phyloP scores from a whole-genome alignment of 2,888 invertebrate species.

The Eupithecia insigniata region DNA sequence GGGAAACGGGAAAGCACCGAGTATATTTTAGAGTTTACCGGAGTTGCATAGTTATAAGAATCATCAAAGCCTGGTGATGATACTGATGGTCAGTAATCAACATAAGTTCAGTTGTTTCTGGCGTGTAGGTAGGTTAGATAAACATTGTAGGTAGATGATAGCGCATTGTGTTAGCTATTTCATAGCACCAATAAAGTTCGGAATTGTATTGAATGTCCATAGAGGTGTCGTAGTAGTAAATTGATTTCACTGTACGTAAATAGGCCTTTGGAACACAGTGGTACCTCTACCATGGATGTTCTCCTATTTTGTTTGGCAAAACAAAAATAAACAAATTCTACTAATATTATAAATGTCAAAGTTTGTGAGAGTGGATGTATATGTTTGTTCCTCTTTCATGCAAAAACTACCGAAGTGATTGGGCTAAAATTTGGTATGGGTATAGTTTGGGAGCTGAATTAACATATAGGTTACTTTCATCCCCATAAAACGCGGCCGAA shows the following conservation, averaged over 20 bases:
- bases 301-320: background rate
- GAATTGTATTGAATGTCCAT: background rate
- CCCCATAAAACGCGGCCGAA: too few species aligned
- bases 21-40: background rate
- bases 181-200: slow-evolving; percentile 1
- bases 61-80: background rate
- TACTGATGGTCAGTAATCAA: too few species aligned
- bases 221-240: background rate
- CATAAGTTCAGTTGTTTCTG: too few species aligned
- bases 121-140: background rate
- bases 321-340: too few species aligned
- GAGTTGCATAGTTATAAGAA: background rate
- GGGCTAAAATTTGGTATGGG: too few species aligned
- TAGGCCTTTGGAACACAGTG: background rate
- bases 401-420: too few species aligned
- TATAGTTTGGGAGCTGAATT: too few species aligned
- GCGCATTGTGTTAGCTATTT: background rate
- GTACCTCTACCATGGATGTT: background rate
- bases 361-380: too few species aligned
- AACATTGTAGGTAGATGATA: background rate
- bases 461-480: too few species aligned
- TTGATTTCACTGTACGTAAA: background rate
- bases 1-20: too few species aligned
- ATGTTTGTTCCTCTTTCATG: too few species aligned
- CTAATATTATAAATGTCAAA: too few species aligned